Base-by-base conservation (phyloP, 2,113 vertebrate genomes). In the Rhinolophus ferrumequinum region DNA sequence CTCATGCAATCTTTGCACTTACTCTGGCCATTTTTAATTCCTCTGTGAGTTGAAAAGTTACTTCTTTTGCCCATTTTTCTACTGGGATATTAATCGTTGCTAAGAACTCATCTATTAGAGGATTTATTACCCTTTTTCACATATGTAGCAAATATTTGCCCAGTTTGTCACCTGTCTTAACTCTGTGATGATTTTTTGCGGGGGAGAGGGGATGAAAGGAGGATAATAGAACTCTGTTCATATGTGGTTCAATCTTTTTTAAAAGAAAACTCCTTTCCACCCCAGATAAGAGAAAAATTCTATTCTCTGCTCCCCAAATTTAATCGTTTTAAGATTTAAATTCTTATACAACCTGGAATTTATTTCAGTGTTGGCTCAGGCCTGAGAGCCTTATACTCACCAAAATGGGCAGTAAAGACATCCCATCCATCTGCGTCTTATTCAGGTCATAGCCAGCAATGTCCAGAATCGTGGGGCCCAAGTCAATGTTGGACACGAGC, bases 381-480 rank as follows among this genome's bases (percentile, higher is more conserved):
- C 22, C 41, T 64, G 62, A 80, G 82, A n/a, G 75, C 22, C 86
- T 79, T 54, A 19, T 73, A 98, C 99, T 99, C 98, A 99, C 99
- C 99, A 99, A 98, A 18, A 99, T 95, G 0, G 99, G 99, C 97
- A 99, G 95, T 38, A 99, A 98, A 38, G 99, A 99, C 99, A 99
- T 99, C 52, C 99, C 99, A 86, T 99, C 99, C 99, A 99, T 99
- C 97, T 99, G 98, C 0, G 99, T 99, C 97, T 99, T 99, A 98
- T 99, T 99, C 93, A 99, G 89, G 89, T 99, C 96, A 90, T 99
- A 99, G 19, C 99, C 99, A 0, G 99, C 99, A 0, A 99, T 99
- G 98, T 99, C 99, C 98, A 99, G 98, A 96, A 99, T 99, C 91
- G 99, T 99, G 30, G 99, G 99, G 3, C 99, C 99, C 97, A 99